Evolutionary conservation across 2,797 vertebrate genomes (phyloP).

Genomic region (Perdix hodgsoniae): DNA sequence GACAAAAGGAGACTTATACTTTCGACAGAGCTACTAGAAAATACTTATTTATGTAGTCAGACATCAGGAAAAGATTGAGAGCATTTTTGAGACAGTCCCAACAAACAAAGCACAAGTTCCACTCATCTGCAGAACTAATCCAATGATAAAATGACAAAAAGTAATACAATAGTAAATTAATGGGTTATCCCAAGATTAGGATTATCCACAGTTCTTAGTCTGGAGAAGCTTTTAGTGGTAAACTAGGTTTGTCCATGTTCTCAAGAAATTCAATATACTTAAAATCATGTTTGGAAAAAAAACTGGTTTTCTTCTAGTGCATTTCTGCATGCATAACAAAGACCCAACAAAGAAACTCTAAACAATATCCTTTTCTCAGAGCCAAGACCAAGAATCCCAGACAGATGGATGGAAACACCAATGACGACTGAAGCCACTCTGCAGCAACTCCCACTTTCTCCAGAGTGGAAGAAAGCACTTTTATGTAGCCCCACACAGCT

Average conservation of each 20-base stretch:
- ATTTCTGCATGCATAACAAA: constrained; percentile 1
- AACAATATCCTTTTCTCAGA: not conserved
- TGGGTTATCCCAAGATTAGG: not conserved
- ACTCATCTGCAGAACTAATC: not conserved
- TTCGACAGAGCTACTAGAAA: not conserved
- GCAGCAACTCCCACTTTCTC: not conserved
- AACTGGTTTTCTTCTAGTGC: not conserved
- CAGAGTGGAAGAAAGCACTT: not conserved
- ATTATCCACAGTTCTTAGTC: not conserved
- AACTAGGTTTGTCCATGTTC: not conserved
- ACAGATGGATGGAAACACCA: not conserved
- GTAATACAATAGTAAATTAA: not conserved
- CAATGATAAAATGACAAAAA: not conserved
- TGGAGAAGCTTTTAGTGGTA: not conserved
- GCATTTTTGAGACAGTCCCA: not conserved
- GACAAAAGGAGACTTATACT: not conserved
- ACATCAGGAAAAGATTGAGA: not conserved
- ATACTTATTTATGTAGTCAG: not conserved
- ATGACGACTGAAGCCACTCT: not conserved
- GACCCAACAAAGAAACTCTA: not conserved
- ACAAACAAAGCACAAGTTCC: not conserved
- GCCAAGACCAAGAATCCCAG: not conserved
- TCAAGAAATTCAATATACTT: not conserved
- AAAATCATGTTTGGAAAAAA: not conserved
- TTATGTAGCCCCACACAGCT: constrained; percentile 9